Base-by-base conservation (phyloP, 2,113 vertebrate species). In the Zingel zingel region DNA sequence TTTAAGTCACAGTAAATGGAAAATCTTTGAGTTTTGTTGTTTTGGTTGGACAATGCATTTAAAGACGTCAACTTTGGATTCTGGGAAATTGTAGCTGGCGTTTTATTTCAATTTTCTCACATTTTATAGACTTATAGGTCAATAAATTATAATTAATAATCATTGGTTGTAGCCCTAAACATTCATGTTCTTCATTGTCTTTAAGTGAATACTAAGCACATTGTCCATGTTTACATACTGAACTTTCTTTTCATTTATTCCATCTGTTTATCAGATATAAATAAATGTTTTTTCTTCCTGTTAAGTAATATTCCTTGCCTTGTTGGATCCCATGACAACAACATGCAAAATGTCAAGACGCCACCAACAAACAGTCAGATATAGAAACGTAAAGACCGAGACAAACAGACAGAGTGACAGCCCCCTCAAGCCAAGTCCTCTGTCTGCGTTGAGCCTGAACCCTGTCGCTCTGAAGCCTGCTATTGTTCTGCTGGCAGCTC, bases 401-500 rank as follows among this genome's bases (percentile, higher is more conserved):
- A 43, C 25, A 15, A 11, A 23, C 19, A 43, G 65, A 27, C 8
- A 4, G 65, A 39, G 16, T 4, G 63, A 30, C 65, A 23, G 48
- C 36, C 51, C 19, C 18, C 50, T 56, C 23, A 1, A 16, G 33
- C 47, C 19, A 12, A 45, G 45, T 66, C 51, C 30, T 30, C 43
- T 16, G 56, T 30, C 59, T 79, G 39, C 39, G 0, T 74, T 39
- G 11, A 84, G 73, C 57, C 67, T 50, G 73, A 81, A 27, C 78
- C 33, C 54, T 0, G 81, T 39, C 12, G 36, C 45, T 76, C 59
- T 65, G 10, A 72, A 74, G 68, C 65, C 69, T 72, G 36, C 5
- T 51, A 56, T 64, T 76, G 77, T 81, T 88, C 36, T 23, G 63
- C 18, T 43, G 78, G 78, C 66, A 30, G 25, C 56, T 51, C 13